Base-by-base conservation (phyloP, 2,888 invertebrate species). In the Fragum fragum region DNA sequence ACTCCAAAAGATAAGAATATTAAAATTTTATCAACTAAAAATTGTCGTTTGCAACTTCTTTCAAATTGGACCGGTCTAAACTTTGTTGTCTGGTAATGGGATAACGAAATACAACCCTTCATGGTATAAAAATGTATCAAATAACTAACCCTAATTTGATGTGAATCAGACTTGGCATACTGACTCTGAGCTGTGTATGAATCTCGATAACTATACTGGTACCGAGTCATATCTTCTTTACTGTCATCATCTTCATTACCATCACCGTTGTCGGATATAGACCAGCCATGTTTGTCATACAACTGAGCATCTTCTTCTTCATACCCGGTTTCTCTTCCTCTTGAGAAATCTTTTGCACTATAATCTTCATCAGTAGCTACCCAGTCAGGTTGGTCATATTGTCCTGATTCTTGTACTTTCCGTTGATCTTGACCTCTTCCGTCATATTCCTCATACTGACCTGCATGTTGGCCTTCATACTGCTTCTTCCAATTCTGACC, bases 201-300 rank as follows among this genome's bases (percentile, higher is more conserved):
- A 29, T 61, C 61, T 1, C 28, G 32, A n/a, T 32, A 61, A n/a
- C 14, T 1, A 61, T 61, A 29, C 32, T 61, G 32, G n/a, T 32
- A 61, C 61, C 16, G 61, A 7, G 29, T 32, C 26, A 11, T 23
- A 26, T 57, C 55, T 11, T n/a, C 55, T 18, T 61, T 18, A n/a
- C 28, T 9, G 16, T 61, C 29, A 3, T 61, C 26, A 61, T 61
- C 63, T 1, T 63, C 63, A 42, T 66, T 7, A 16, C 29, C 32
- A 16, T 29, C n/a, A 16, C n/a, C 32, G 36, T 66, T 42, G 5
- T 66, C 66, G 1, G 39, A 29, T 18, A 29, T 14, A 1, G 70
- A 70, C 70, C 53, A 70, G 9, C 70, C 52, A 53, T 53, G 53
- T 26, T 70, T n/a, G 26, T 70, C 53, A 29, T 70, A 70, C 1